Percentiles rank a stretch among this genome's conserved stretches.
Conservation (phyloP, 2,113 vertebrate genomes). For the Glaucomys volans region DNA sequence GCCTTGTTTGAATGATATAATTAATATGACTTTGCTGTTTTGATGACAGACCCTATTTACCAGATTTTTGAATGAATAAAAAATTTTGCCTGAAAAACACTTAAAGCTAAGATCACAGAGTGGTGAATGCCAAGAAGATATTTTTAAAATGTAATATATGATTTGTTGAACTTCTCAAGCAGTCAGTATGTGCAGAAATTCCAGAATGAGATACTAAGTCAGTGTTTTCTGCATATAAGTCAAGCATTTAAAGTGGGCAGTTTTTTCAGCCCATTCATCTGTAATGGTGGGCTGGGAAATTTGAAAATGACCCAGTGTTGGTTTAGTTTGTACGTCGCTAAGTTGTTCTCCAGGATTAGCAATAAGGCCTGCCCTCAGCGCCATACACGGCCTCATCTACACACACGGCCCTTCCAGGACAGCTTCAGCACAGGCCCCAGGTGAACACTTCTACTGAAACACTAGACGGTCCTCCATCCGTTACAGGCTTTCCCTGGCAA, state of each 20-base stretch:
- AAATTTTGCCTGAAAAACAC: not conserved
- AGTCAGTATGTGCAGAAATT: not conserved
- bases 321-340: not conserved
- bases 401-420: not conserved
- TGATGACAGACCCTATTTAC: not conserved
- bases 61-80: slow-evolving; percentile 39
- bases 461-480: not conserved
- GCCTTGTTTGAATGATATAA: slow-evolving; percentile 15
- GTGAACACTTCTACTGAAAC: slow-evolving; percentile 8
- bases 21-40: slow-evolving; percentile 64
- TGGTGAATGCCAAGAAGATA: not conserved
- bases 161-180: not conserved
- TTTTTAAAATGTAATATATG: not conserved
- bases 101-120: not conserved
- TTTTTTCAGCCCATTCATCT: not conserved
- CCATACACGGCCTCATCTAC: accelerated
- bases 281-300: not conserved
- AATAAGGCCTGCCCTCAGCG: not conserved
- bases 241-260: not conserved
- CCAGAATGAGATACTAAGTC: not conserved
- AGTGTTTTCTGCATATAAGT: slow-evolving; percentile 36
- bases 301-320: slow-evolving; percentile 6
- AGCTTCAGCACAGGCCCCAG: not conserved
- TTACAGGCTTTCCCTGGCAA: not conserved
- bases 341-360: not conserved